These are phyloP conservation scores for Ammospiza maritima DNA, from an alignment of 2,797 vertebrate genomes.

Conservation along the genomic window DNA sequence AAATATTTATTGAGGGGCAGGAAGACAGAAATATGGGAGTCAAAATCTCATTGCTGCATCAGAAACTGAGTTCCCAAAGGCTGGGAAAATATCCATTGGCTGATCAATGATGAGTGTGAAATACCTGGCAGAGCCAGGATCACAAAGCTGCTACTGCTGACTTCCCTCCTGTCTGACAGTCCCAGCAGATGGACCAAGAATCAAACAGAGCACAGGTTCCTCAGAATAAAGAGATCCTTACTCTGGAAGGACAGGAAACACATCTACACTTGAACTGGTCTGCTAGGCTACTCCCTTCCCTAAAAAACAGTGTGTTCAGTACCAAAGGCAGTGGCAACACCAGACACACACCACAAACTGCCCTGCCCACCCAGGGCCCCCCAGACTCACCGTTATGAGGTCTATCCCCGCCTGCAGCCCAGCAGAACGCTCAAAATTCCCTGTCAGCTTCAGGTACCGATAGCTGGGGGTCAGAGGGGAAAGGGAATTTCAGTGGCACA, in stretches of 20 bases:
- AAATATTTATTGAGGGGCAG: not conserved
- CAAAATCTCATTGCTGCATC: not conserved
- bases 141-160: too few species aligned
- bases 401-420: constrained; percentile 93
- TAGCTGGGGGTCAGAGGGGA: constrained; percentile 76
- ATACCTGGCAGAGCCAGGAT: not conserved
- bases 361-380: not conserved
- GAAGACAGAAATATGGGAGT: not conserved
- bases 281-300: not conserved
- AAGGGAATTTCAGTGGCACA: not conserved
- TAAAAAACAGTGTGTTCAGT: not conserved
- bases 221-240: not conserved
- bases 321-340: not conserved
- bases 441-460: constrained; percentile 84
- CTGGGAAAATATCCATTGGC: fast-evolving
- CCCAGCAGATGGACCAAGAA: not conserved
- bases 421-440: constrained; percentile 93
- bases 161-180: too few species aligned
- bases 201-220: not conserved
- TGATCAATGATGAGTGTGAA: not conserved
- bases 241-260: not conserved
- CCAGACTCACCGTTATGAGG: constrained; percentile 82
- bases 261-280: not conserved
- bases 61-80: not conserved
- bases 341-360: too few species aligned